Evolutionary conservation across 2,888 invertebrate species (phyloP), one percentile per base, ranked within the genome.

Genomic region (Antheraea yamamai): DNA sequence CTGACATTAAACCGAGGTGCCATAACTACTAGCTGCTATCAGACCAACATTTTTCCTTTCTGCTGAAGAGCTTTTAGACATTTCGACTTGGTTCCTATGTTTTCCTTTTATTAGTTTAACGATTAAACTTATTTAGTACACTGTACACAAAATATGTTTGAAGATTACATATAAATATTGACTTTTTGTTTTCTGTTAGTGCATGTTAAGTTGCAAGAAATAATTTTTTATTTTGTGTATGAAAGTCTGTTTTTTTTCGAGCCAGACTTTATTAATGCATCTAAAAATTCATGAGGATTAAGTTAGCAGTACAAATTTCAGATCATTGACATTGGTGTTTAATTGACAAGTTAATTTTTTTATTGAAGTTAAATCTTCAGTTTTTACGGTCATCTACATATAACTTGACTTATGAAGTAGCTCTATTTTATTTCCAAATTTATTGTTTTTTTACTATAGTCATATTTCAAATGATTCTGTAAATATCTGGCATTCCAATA

Each of bases 1-100:
- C 90, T 93, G 91, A 93, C 85, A 77, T 78, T 78, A 79, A 75
- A 30, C 70, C 74, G 72, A 58, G 75, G 74, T 75, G 72, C 75
- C 75, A 74, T 66, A 72, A 70, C 74, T 76, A 75, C 52, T 73
- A 75, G 23, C 75, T 73, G 74, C 73, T 51, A 70, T 76, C 73
- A 75, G 39, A 72, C 77, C 78, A 76, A 78, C 79, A 76, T 78
- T 78, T 64, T 23, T 10, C 23, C 61, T 12, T 23, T 61, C 23
- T 51, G 3, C 39, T 39, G 26, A 39, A 47, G 35, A 58, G 23
- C 23, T 23, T 61, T 35, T 61, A 58, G 14, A 58, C 73, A 61
- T 30, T 10, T 8, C 7, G 18, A 30, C 39, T 55, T n/a, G 20
- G 14, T 52, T 23, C 52, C 10, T 35, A 10, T 30, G 55, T 51